Base-by-base conservation (phyloP, 2,888 invertebrate species). In the Lycia hirtaria region DNA sequence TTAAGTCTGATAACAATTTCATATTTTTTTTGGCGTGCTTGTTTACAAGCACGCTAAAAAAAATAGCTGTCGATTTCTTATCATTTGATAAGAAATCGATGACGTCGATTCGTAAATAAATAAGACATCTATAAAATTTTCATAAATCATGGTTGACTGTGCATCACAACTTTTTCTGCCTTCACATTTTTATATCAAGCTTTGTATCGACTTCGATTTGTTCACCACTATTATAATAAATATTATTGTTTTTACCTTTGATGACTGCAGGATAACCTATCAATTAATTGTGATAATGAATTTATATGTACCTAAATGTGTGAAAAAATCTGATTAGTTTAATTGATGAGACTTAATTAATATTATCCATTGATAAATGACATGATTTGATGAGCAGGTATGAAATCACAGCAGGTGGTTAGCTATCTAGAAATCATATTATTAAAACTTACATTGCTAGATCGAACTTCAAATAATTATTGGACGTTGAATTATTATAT, bases 231-330 rank as follows among this genome's bases (percentile, higher is more conserved):
- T 35, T 4, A 35, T 19, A 1, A 7, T 2, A 35, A 0, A 2
- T 38, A 12, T 38, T 19, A 19, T 37, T 37, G 37, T 37, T 37
- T 40, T 40, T 40, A 40, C 40, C 14, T 24, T 3, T 9, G 24
- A 24, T 40, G 40, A 40, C 40, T 40, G 14, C 9, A 40, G 3
- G 24, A 41, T 24, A 41, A 4, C 5, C 10, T 41, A 24, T 41
- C 41, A 10, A 15, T 15, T 15, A 24, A 41, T 41, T 41, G 26
- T 10, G 15, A 41, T 41, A 15, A 41, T 24, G n/a, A n/a, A n/a
- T 24, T 20, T 20, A 9, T 9, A 26, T 14, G 10, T 17, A 24
- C 9, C 15, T 4, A 10, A 2, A 22, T 17, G 4, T 14, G 22
- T 10, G 10, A 17, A 5, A 1, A 3, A 28, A 41, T 26, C 15